Conservation (phyloP, 92 coral and sea anemone genomes). For the Meandrina meandrites region DNA sequence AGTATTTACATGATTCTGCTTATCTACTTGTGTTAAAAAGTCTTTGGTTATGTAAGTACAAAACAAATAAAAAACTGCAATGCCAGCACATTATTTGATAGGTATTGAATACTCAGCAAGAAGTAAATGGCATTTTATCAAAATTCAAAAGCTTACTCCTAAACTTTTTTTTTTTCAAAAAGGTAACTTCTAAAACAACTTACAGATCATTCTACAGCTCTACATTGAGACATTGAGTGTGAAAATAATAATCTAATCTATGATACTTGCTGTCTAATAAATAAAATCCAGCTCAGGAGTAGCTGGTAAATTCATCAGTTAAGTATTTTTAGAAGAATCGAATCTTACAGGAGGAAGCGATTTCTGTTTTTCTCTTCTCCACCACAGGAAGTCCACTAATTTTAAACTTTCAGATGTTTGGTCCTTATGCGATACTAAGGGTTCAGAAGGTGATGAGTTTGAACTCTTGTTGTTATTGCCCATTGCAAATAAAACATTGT, state of each 20-base stretch:
- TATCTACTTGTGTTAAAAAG: background rate
- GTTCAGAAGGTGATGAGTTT: background rate
- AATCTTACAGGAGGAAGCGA: constrained; percentile 27
- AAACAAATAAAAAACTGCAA: background rate
- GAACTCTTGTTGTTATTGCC: constrained; percentile 13
- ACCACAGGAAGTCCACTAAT: constrained; percentile 16
- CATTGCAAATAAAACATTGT: constrained; percentile 62
- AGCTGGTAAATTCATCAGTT: background rate
- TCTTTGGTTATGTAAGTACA: background rate
- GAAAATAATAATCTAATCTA: background rate
- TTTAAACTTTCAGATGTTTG: background rate
- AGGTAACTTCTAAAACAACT: background rate
- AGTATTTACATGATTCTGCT: background rate
- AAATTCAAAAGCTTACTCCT: background rate
- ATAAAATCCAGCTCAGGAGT: background rate
- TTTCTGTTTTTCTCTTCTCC: constrained; percentile 10
- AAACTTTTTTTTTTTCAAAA: background rate
- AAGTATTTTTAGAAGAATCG: constrained; percentile 16
- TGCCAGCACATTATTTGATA: background rate
- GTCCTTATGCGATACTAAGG: background rate
- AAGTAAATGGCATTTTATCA: background rate
- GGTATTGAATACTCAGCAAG: background rate
- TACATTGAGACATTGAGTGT: background rate
- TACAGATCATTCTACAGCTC: background rate
- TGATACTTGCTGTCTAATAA: background rate